Evolutionary conservation across 2,888 invertebrate genomes (phyloP), one percentile per base, ranked within the genome.

Genomic region (Euclidia mi): DNA sequence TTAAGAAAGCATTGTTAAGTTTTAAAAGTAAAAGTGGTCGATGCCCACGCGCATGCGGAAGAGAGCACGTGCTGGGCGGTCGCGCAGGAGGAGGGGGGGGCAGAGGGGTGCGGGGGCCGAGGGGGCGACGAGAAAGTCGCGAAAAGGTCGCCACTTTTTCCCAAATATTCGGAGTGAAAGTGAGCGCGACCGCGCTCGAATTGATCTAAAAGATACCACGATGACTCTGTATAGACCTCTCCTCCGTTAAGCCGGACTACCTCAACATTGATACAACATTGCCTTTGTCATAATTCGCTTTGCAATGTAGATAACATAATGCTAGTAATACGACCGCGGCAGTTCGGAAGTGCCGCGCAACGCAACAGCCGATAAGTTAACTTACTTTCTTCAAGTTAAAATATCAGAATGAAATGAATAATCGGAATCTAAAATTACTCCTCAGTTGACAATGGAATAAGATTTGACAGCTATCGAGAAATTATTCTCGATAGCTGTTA

Each of bases 151-250:
- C 82, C 81, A 88, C 93, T 93, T 94, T 94, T 94, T 91, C 90
- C 94, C 92, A 94, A 94, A 94, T 94, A 94, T 93, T 93, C 91
- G 72, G 80, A 92, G 94, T 89, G 93, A 94, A 94, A 94, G 94
- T 91, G 74, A 63, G 82, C 80, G 63, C 78, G 73, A 79, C 82
- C 77, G 81, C 83, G 88, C 85, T 87, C 84, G 84, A 87, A 82
- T 85, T 87, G 84, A 85, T 86, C 79, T 84, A 87, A 88, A 84
- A 65, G 64, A 68, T 67, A 66, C 65, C 55, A 55, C 52, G 56
- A 58, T 64, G 69, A 60, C 66, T 61, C 41, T 43, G 41, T 25
- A n/a, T 20, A 12, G 38, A 37, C 51, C 43, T 43, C 28, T 11
- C 32, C 25, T 11, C 20, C 11, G 12, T 15, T 12, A 18, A 7